Evolutionary conservation across 2,113 vertebrate species (phyloP).

Genomic region (Mobula birostris): DNA sequence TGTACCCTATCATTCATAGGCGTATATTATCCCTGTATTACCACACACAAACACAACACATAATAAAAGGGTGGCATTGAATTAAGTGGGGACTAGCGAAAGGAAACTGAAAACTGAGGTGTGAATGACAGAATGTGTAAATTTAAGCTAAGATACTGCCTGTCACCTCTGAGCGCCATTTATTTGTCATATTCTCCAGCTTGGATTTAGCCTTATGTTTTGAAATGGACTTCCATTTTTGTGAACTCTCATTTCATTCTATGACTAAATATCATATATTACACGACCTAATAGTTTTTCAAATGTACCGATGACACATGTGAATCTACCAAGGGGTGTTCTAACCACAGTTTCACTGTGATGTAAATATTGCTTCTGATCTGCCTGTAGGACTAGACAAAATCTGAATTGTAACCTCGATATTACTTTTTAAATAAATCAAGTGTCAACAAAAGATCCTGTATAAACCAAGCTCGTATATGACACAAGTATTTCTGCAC

Average conservation of each 20-base stretch:
- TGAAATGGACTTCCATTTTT: constrained; percentile 2
- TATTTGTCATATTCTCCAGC: neutral
- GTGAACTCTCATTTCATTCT: constrained; percentile 4
- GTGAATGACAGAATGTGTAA: neutral
- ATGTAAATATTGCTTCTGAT: constrained; percentile 31
- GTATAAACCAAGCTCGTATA: constrained; percentile 34
- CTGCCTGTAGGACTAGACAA: neutral
- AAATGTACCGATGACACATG: neutral
- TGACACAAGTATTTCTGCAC: constrained; percentile 32
- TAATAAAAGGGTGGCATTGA: neutral
- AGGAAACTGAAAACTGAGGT: constrained; percentile 7
- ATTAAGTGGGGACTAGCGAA: neutral
- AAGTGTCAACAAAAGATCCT: constrained; percentile 22
- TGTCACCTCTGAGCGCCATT: neutral
- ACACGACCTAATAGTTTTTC: neutral
- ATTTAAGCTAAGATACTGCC: constrained; percentile 2
- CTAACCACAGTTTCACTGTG: constrained; percentile 11
- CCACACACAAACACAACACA: no score
- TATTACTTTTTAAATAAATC: constrained; percentile 19
- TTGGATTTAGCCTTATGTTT: neutral
- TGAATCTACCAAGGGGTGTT: neutral
- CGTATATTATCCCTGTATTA: no score
- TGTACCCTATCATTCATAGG: no score
- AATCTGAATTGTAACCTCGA: constrained; percentile 16
- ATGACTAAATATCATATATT: neutral